Evolutionary conservation across 2,797 vertebrate genomes (phyloP).

Genomic region (Scomberomorus guttatus): DNA sequence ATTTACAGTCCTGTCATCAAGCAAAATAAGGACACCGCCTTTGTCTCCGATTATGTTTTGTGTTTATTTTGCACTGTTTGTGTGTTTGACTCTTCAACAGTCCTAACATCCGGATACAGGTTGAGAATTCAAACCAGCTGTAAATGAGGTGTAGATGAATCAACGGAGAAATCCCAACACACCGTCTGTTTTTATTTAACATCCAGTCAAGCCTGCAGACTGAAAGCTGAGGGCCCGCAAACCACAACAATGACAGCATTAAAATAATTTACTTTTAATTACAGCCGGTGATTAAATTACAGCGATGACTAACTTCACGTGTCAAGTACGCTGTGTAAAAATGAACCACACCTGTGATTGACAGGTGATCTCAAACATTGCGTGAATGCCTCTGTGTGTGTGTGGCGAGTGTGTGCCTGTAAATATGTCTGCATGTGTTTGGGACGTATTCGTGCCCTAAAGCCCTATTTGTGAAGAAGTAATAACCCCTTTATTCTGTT

Average conservation of each 20-base stretch:
- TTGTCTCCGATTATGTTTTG: not conserved
- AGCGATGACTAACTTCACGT: slow-evolving; percentile 18
- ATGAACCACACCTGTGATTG: slow-evolving; percentile 33
- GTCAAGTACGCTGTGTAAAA: not conserved
- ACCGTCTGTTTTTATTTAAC: too few species aligned
- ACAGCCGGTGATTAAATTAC: slow-evolving; percentile 37
- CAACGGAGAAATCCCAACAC: slow-evolving; percentile 15
- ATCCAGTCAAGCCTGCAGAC: slow-evolving; percentile 2
- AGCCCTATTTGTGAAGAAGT: slow-evolving; percentile 23
- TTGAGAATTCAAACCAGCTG: not conserved
- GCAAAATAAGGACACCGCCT: not conserved
- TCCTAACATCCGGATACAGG: not conserved
- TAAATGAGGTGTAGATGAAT: slow-evolving; percentile 8
- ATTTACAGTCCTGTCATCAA: not conserved
- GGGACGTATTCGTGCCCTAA: slow-evolving; percentile 27
- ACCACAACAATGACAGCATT: slow-evolving; percentile 9
- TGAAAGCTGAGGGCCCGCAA: slow-evolving; percentile 27
- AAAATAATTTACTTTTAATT: slow-evolving; percentile 49
- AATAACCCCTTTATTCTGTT: slow-evolving; percentile 26
- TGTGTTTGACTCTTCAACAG: not conserved
- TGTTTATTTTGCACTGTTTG: not conserved
- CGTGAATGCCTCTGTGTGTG: not conserved
- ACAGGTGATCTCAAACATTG: slow-evolving; percentile 19
- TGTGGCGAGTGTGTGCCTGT: not conserved
- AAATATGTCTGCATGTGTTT: not conserved